Evolutionary conservation across 2,888 invertebrate species (phyloP), one percentile per base, ranked within the genome.

Genomic region (Penaeus monodon): DNA sequence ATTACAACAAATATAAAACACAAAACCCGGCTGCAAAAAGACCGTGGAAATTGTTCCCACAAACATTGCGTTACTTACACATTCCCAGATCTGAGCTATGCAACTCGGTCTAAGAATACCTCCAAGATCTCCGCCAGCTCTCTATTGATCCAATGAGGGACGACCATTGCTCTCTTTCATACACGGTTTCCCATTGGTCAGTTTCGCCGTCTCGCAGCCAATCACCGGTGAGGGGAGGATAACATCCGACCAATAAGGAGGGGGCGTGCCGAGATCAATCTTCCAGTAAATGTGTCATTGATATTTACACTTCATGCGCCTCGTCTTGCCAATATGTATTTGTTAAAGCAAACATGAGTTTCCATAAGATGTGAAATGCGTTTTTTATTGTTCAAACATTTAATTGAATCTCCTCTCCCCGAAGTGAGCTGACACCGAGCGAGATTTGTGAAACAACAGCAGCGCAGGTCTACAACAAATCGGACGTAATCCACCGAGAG

Each of bases 71-170:
- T 57, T 57, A 57, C 57, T 57, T 57, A 57, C 57, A 57, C 57
- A 57, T 10, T 57, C 17, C 57, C 57, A 57, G 57, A 57, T 57
- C 57, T 57, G 57, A 57, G 57, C 57, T 57, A 57, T 57, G 57
- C 57, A 57, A 57, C 57, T 57, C 57, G 57, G 57, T 57, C 57
- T 57, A 57, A 57, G 57, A 57, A 57, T 57, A 57, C 57, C 57
- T 57, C 57, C 57, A 57, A 57, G 57, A 57, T 81, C 44, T 70
- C 68, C 49, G 70, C 38, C 44, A 49, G 70, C 29, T 33, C 38
- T 24, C 57, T 84, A 84, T 84, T 84, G 84, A 84, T 84, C 84
- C 84, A 84, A 84, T 84, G 84, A 84, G 84, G 78, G 84, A 84
- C 84, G 84, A 84, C 84, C 84, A 84, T 78, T 68, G 84, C 78